Evolutionary conservation across 2,888 invertebrate species (phyloP).

Genomic region (Pheosia tremula): DNA sequence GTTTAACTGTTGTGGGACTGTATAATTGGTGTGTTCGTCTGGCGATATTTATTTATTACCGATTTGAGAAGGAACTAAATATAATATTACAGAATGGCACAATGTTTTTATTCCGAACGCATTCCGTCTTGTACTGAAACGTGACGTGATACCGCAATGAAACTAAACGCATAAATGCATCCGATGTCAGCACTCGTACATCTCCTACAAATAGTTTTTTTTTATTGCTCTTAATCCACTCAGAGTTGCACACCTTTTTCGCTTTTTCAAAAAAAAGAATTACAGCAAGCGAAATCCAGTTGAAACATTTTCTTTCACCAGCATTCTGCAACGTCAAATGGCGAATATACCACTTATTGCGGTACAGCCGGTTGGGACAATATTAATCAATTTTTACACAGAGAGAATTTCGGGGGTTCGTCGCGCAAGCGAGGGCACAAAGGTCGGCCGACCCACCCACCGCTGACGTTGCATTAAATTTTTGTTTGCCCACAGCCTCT

Average conservation of each 20-base stretch:
- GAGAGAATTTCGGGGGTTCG: slow-evolving; percentile 67
- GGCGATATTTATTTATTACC: too few species aligned
- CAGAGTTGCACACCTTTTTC: slow-evolving; percentile 52
- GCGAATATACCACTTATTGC: slow-evolving; percentile 64
- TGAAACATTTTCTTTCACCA: slow-evolving; percentile 62
- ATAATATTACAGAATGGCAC: slow-evolving; percentile 23
- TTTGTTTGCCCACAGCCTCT: slow-evolving; percentile 70
- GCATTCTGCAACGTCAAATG: slow-evolving; percentile 55
- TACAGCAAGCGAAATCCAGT: slow-evolving; percentile 53
- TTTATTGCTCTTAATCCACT: slow-evolving; percentile 61
- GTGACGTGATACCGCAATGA: slow-evolving; percentile 38
- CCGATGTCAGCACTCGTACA: slow-evolving; percentile 52
- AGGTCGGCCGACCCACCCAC: slow-evolving; percentile 61
- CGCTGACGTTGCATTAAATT: slow-evolving; percentile 78
- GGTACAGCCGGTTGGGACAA: slow-evolving; percentile 62
- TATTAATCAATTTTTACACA: slow-evolving; percentile 79
- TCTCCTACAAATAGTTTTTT: slow-evolving; percentile 57
- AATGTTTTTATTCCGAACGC: slow-evolving; percentile 34
- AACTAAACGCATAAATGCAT: slow-evolving; percentile 53
- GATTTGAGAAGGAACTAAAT: slow-evolving; percentile 24
- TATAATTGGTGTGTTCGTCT: too few species aligned
- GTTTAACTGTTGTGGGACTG: too few species aligned
- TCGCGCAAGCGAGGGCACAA: slow-evolving; percentile 61
- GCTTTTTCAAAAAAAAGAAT: slow-evolving; percentile 50
- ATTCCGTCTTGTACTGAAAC: slow-evolving; percentile 27